Percentiles rank a stretch among this genome's conserved stretches.
Conservation (phyloP, 2,113 vertebrate species). For the Himantopus leucocephalus region DNA sequence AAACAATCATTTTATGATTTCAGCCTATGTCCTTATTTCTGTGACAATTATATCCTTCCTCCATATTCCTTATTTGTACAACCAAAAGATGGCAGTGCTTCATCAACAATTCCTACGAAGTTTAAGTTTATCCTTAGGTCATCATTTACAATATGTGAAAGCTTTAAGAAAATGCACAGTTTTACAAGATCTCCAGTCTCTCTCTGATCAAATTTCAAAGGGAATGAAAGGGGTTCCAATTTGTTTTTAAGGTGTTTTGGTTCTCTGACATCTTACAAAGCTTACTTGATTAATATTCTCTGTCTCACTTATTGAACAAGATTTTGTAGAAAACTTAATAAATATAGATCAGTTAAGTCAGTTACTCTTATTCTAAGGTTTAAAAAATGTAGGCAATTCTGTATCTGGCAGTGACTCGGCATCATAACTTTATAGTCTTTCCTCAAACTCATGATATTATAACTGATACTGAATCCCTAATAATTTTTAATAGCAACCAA, state of each 20-base stretch:
- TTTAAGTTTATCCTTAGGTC: conserved; percentile 27
- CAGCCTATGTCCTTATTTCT: not conserved
- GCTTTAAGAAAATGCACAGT: conserved; percentile 22
- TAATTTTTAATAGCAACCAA: not conserved
- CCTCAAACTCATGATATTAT: not conserved
- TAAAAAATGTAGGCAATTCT: not conserved
- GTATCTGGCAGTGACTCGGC: not conserved
- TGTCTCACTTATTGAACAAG: not conserved
- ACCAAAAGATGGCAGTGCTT: conserved; percentile 82
- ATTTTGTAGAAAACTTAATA: not conserved
- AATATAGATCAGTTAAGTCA: not conserved
- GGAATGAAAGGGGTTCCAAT: not conserved
- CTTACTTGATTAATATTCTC: not conserved
- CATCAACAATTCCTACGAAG: conserved; percentile 71
- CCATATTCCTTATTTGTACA: conserved; percentile 64
- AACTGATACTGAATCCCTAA: not conserved
- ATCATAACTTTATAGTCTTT: not conserved
- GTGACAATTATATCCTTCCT: not conserved
- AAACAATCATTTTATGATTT: not conserved
- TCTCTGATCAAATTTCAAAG: not conserved
- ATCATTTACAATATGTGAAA: not conserved
- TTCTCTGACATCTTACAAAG: not conserved
- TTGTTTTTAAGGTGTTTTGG: not conserved
- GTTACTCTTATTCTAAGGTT: not conserved
- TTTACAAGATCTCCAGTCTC: conserved; percentile 13